Evolutionary conservation across 1,140 invertebrate species (phyloP), one percentile per base, ranked within the genome.

Genomic region (Oryzaephilus surinamensis): DNA sequence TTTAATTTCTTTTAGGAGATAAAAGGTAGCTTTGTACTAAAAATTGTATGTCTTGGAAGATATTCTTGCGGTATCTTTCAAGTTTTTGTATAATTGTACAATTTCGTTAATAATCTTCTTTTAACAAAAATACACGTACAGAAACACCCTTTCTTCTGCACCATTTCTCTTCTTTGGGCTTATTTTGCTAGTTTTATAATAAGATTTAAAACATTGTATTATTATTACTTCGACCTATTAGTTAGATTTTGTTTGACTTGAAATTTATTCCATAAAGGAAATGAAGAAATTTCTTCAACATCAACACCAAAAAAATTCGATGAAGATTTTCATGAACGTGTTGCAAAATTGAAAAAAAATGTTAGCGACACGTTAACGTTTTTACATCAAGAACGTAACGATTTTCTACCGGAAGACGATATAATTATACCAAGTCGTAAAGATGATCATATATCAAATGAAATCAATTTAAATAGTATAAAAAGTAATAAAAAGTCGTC

Each of bases 361-460:
- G 54, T 62, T 12, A 51, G 43, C 40, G 58, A 62, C 31, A 62
- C 58, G 10, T 39, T 62, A 12, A 57, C 58, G 13, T 62, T 62
- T 38, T 48, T 62, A 17, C 58, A 62, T 42, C 57, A 61, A 38
- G 60, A 62, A 50, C 43, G 60, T 31, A 62, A 62, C 38, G 58
- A 62, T 47, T 62, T 61, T 40, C 37, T 62, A 23, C 52, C 60
- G n/a, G 34, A 55, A 24, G 60, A 62, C 11, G 60, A 62, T 38
- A 51, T 55, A 33, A 52, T 59, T 11, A 59, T 62, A 34, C 60
- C 60, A 12, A 55, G 47, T 35, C 43, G 59, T 29, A 61, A 61
- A 42, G 55, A 60, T 23, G 59, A 61, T 46, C 58, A 60, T 26
- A 51, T 60, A 4, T 45, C 55, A 1, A 48, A 52, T 23, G 41